Evolutionary conservation across 2,888 invertebrate species (phyloP), one percentile per base, ranked within the genome.

Genomic region (Mythimna loreyi): DNA sequence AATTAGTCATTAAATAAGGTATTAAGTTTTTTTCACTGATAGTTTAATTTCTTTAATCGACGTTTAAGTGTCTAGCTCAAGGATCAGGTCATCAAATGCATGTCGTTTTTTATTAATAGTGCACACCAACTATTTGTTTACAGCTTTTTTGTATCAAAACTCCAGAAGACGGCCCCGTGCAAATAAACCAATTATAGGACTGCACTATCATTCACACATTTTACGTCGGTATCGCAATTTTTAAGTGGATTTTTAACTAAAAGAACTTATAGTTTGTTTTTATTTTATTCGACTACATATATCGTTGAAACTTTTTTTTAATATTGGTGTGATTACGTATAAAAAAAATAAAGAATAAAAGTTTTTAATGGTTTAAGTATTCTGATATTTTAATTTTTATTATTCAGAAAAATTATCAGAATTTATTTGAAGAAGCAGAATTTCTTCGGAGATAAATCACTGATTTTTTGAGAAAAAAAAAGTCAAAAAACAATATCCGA

Each of bases 211-310:
- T 6, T 43, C 19, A 19, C 6, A 19, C 6, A 19, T 19, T 43
- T 19, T 43, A 13, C 40, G 11, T 21, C 33, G 8, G 21, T 40
- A 40, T 7, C 0, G 11, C 2, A 58, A 40, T 53, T 76, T 58
- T n/a, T 19, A 72, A 69, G 40, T 47, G 40, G 6, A 40, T 47
- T 53, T 52, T 69, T 40, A n/a, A 16, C 0, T 13, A 16, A 45
- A 19, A 30, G 16, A 40, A 0, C 0, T 16, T 61, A 28, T 6
- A 7, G 8, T 23, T 52, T 21, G 33, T 0, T 16, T 28, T 19
- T 11, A 19, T 28, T 40, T 40, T 36, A 5, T 23, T 6, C 0
- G n/a, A n/a, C n/a, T n/a, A n/a, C n/a, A n/a, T n/a, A n/a, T n/a
- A n/a, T n/a, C n/a, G n/a, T n/a, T n/a, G n/a, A n/a, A n/a, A n/a